phyloP scores from a whole-genome alignment of 2,888 invertebrate genomes.

The Eupithecia exiguata region DNA sequence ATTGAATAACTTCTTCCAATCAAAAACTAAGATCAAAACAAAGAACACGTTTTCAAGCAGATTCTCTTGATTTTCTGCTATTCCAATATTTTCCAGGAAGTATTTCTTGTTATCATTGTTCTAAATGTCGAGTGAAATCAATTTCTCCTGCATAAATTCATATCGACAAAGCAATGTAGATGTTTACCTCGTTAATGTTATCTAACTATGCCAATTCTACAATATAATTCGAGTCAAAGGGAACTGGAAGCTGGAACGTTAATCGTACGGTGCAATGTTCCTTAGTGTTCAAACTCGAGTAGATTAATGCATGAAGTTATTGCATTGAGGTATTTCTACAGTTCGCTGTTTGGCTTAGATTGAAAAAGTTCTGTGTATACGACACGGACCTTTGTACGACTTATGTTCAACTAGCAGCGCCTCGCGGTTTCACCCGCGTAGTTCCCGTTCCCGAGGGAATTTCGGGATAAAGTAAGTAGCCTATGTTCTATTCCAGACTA shows the following conservation, averaged over 20 bases:
- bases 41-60: too few species aligned
- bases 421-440: too few species aligned
- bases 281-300: neutral
- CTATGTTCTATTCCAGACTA: too few species aligned
- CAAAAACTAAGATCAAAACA: too few species aligned
- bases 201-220: neutral
- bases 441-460: too few species aligned
- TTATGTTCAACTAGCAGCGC: too few species aligned
- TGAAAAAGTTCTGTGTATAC: neutral
- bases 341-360: neutral
- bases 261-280: neutral
- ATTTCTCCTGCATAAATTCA: neutral
- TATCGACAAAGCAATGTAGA: neutral
- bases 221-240: neutral
- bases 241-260: neutral
- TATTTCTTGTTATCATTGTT: neutral
- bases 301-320: neutral
- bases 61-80: neutral
- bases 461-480: too few species aligned
- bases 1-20: too few species aligned
- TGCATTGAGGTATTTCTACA: neutral
- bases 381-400: too few species aligned
- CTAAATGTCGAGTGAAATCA: slow-evolving; percentile 3
- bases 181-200: neutral
- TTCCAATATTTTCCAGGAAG: neutral